phyloP scores from a whole-genome alignment of 2,888 invertebrate species.

The Marronus borbonicus region DNA sequence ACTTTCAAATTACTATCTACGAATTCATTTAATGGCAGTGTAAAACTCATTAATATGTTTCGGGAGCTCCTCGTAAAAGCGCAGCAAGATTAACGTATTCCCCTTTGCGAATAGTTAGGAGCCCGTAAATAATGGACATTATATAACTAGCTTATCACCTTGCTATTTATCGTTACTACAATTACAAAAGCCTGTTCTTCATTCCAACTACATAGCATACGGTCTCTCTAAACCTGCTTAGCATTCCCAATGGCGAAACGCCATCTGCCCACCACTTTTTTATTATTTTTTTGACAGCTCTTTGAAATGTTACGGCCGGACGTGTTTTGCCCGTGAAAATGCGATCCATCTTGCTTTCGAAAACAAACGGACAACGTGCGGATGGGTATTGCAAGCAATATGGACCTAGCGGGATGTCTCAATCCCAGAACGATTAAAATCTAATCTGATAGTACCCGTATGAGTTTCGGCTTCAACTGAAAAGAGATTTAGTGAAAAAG shows the following conservation, averaged over 20 bases:
- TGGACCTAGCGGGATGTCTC: constrained; percentile 20
- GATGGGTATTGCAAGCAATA: neutral
- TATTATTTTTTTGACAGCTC: constrained; percentile 8
- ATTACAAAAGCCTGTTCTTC: no score
- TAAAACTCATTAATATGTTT: no score
- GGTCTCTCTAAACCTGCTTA: neutral
- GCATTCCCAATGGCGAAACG: neutral
- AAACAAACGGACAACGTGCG: neutral
- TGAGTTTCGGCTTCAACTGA: neutral
- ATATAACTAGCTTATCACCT: no score
- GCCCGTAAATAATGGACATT: no score
- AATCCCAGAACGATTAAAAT: constrained; percentile 26
- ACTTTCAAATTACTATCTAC: no score
- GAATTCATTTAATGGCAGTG: no score
- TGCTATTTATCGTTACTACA: no score
- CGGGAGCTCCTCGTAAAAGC: no score
- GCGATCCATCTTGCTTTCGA: constrained; percentile 12
- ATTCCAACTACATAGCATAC: neutral
- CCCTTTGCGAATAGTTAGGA: no score
- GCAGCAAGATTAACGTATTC: no score
- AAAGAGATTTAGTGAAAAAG: constrained; percentile 4
- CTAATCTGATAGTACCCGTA: constrained; percentile 12
- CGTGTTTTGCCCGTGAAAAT: constrained; percentile 10
- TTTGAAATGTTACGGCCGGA: constrained; percentile 12
- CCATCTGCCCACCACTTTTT: constrained; percentile 4